Conservation (phyloP, 2,113 vertebrate genomes). For the Rhea americana region DNA sequence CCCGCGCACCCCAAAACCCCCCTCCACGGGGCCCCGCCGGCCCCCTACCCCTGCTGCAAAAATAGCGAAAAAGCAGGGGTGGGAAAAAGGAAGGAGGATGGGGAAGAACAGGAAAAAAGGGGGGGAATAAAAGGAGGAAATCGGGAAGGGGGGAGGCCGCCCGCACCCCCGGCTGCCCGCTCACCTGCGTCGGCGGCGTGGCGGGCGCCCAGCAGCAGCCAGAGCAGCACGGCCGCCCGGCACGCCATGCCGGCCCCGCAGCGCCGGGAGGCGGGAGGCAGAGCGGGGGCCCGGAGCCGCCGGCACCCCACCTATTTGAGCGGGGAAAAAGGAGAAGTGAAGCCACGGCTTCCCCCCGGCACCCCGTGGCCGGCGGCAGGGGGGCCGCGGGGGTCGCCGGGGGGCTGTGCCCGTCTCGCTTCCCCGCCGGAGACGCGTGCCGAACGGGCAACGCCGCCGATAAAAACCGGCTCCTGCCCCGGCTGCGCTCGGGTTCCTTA, state of each 20-base stretch:
- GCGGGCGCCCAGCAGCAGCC: not conserved
- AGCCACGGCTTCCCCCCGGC: not conserved
- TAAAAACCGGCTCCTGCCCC: not conserved
- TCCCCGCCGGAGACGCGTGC: not conserved
- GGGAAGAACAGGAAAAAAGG: no score
- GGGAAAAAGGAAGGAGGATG: not conserved
- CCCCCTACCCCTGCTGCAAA: not conserved
- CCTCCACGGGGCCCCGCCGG: no score
- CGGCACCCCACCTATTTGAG: constrained; percentile 41
- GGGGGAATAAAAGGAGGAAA: no score
- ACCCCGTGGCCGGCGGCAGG: not conserved
- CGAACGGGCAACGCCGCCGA: not conserved
- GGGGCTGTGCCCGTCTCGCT: not conserved
- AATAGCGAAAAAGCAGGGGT: not conserved
- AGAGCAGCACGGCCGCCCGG: not conserved
- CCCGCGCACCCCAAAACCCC: not conserved
- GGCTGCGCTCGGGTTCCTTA: not conserved
- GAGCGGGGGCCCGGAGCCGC: not conserved
- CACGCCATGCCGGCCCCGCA: constrained; percentile 9
- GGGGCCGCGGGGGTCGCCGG: not conserved
- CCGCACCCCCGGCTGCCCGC: not conserved
- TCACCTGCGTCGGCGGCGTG: not conserved
- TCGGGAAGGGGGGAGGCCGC: no score
- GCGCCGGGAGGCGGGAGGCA: not conserved
- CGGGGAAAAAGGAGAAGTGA: constrained; percentile 34